These are phyloP conservation scores for Halisarca cf. caerulea DNA, from an alignment of 37 sponge, comb jelly and placozoan species.

Conservation along the genomic window DNA sequence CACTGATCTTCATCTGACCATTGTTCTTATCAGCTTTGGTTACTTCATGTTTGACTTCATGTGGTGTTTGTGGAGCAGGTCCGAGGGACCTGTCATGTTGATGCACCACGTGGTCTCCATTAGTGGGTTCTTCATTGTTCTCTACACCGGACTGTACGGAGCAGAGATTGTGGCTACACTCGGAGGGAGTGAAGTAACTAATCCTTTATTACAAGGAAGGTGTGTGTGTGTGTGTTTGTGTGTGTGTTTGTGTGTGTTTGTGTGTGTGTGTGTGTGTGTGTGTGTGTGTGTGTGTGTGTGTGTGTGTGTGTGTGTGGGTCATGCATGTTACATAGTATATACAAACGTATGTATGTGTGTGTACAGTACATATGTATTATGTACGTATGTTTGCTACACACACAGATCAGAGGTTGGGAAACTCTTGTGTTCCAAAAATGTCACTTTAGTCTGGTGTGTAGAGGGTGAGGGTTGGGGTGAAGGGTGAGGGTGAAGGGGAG, in stretches of 20 bases:
- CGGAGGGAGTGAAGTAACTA: constrained; percentile 84
- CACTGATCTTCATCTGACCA: constrained; percentile 55
- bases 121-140: constrained; percentile 42
- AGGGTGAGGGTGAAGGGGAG: no score
- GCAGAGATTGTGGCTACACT: constrained; percentile 67
- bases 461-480: no score
- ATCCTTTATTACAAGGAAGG: constrained; percentile 77
- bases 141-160: constrained; percentile 54
- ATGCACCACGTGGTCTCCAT: constrained; percentile 88
- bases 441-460: no score
- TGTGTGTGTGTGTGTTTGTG: constrained; percentile 23
- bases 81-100: constrained; percentile 78
- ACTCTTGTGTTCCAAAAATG: no score
- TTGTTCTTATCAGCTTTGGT: constrained; percentile 76
- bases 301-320: constrained; percentile 7
- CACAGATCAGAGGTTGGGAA: no score
- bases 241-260: constrained; percentile 27
- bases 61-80: constrained; percentile 81
- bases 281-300: constrained; percentile 16
- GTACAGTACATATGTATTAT: no score
- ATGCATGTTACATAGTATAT: background rate
- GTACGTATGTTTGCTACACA: no score
- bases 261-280: constrained; percentile 32
- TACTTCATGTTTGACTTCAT: constrained; percentile 90
- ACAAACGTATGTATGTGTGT: background rate